Percentiles rank a stretch among this genome's conserved stretches.
Evolutionary conservation across 2,888 invertebrate species (phyloP).

Genomic region (Saturnia pavonia): DNA sequence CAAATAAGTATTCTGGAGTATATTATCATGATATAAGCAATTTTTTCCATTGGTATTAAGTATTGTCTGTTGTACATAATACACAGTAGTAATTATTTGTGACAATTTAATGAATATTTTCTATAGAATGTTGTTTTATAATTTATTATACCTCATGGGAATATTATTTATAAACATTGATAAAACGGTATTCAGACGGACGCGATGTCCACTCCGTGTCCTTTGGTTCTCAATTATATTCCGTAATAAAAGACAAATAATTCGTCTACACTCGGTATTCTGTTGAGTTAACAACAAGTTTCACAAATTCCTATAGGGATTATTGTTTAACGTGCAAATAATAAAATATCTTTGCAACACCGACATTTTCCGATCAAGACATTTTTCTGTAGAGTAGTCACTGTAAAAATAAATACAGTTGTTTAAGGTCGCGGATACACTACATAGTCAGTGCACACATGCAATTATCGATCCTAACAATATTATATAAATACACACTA

Average conservation of each 20-base stretch:
- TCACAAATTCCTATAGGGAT: slow-evolving; percentile 73
- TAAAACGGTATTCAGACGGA: not conserved
- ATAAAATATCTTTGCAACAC: slow-evolving; percentile 77
- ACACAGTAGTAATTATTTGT: not conserved
- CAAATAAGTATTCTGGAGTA: not conserved
- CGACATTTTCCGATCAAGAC: slow-evolving; percentile 74
- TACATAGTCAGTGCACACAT: slow-evolving; percentile 50
- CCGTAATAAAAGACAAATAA: not conserved
- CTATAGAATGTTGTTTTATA: not conserved
- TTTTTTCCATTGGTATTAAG: not conserved
- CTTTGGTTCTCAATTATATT: not conserved
- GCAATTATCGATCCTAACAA: slow-evolving; percentile 34
- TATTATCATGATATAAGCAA: not conserved
- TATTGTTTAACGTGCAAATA: slow-evolving; percentile 71
- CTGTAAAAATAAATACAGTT: slow-evolving; percentile 80
- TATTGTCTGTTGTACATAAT: not conserved
- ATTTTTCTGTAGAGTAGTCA: slow-evolving; percentile 77
- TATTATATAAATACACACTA: not conserved
- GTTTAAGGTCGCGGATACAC: slow-evolving; percentile 63
- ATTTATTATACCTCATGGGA: not conserved
- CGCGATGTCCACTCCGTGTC: not conserved
- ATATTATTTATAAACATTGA: not conserved
- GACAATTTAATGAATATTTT: not conserved
- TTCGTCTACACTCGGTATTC: slow-evolving; percentile 21
- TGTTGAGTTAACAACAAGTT: slow-evolving; percentile 30